Conservation (phyloP, 1,140 invertebrate genomes). For the Drosophila nikananu region DNA sequence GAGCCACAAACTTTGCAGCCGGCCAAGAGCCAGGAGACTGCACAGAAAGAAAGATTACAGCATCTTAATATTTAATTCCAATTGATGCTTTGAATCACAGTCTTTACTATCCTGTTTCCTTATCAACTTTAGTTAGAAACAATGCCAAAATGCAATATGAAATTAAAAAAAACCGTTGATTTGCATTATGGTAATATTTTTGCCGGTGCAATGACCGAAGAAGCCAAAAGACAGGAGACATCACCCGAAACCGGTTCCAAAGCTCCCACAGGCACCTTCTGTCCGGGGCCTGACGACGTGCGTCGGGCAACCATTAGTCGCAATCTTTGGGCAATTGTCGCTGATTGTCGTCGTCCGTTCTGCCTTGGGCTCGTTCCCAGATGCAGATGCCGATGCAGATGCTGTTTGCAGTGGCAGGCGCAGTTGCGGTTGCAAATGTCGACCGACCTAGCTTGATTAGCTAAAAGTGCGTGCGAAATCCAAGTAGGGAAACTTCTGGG, state of each 20-base stretch:
- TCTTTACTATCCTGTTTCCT: not conserved
- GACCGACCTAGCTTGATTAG: constrained; percentile 51
- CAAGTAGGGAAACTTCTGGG: constrained; percentile 32
- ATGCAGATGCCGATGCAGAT: constrained; percentile 27
- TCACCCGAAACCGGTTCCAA: constrained; percentile 35
- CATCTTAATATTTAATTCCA: not conserved
- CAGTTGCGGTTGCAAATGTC: constrained; percentile 36
- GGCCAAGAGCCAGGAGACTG: constrained; percentile 31
- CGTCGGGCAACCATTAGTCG: constrained; percentile 69
- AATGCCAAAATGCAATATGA: not conserved
- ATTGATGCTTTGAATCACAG: not conserved
- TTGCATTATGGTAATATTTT: not conserved
- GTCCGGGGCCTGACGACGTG: constrained; percentile 44
- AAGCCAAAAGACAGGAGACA: constrained; percentile 27
- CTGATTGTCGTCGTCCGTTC: constrained; percentile 72
- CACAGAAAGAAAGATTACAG: constrained; percentile 3
- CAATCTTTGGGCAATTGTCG: constrained; percentile 77
- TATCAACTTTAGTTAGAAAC: not conserved
- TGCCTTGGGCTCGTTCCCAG: constrained; percentile 41
- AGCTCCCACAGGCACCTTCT: constrained; percentile 43
- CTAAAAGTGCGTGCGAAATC: constrained; percentile 73
- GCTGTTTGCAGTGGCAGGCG: constrained; percentile 28
- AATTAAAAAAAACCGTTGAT: not conserved
- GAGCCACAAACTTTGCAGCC: constrained; percentile 69
- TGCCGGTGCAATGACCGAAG: constrained; percentile 9